Base-by-base conservation (phyloP, 2,113 vertebrate genomes). In the Peromyscus leucopus region DNA sequence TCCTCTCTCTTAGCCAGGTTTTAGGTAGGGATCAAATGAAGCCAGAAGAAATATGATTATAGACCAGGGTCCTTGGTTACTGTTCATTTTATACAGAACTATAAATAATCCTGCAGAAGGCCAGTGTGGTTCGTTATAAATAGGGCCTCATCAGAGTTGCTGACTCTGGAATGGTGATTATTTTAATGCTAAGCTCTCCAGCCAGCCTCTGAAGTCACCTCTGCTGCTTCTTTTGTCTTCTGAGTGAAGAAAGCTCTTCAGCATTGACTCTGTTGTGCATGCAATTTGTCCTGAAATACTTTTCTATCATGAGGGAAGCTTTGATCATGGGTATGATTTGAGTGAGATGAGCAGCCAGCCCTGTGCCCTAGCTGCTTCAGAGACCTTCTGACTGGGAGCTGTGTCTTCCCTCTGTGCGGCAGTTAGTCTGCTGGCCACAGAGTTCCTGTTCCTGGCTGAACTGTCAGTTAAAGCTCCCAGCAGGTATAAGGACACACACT, bases 81-180 rank as follows among this genome's bases (percentile, higher is more conserved):
- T 95, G 84, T 94, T 93, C 92, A 59, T 94, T 95, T 96, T 95
- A 59, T 76, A 71, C 69, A 88, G 46, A 48, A 61, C 89, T 74
- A 72, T 96, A 96, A 95, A 92, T 96, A 93, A 87, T 95, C 79
- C 93, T 92, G 33, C 91, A 78, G 17, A 84, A 91, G 82, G 76
- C 78, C 71, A 88, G 8, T 21, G 61, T 51, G 57, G 55, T 82
- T 94, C 67, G 88, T 96, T 91, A 94, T 94, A 91, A 96, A 89
- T 74, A 96, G 88, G 72, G 59, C 61, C n/a, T 95, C 78, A 59
- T 95, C 86, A 83, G 72, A 93, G 74, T 76, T 74, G 24, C 79
- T 93, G 92, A 80, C 76, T 76, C n/a, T 94, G 79, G 46, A 94
- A 95, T 80, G 22, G 48, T 96, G 79, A 90, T 95, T 84, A 84